phyloP scores from a whole-genome alignment of 2,888 invertebrate genomes.

The Argyresthia albistria region DNA sequence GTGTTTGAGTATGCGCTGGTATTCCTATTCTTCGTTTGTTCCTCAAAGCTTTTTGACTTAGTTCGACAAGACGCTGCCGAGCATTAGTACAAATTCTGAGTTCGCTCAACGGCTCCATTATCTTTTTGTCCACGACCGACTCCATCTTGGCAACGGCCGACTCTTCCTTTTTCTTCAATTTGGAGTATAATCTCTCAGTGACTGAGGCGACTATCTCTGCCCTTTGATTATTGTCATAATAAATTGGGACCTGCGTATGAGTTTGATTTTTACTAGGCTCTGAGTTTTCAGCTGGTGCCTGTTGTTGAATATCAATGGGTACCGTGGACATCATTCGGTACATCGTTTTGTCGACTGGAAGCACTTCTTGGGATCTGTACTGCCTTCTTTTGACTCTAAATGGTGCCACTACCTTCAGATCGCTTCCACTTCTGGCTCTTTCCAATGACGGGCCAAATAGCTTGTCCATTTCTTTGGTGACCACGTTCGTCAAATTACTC shows the following conservation, averaged over 20 bases:
- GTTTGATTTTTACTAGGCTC: slow-evolving; percentile 12
- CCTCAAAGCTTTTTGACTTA: slow-evolving; percentile 72
- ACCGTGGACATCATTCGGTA: background rate
- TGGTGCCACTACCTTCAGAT: slow-evolving; percentile 49
- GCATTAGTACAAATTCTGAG: slow-evolving; percentile 73
- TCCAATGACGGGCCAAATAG: slow-evolving; percentile 50
- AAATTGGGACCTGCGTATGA: slow-evolving; percentile 31
- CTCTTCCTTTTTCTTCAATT: slow-evolving; percentile 67
- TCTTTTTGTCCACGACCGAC: slow-evolving; percentile 47
- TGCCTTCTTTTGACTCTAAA: slow-evolving; percentile 50
- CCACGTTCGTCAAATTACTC: slow-evolving; percentile 35
- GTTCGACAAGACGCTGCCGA: slow-evolving; percentile 67
- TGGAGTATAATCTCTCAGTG: slow-evolving; percentile 77
- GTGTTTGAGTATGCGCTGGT: slow-evolving; percentile 74
- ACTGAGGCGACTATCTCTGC: slow-evolving; percentile 81
- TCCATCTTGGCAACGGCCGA: slow-evolving; percentile 48
- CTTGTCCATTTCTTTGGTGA: slow-evolving; percentile 54
- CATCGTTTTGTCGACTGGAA: slow-evolving; percentile 30
- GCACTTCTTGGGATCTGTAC: slow-evolving; percentile 60
- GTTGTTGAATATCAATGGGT: background rate
- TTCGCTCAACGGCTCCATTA: slow-evolving; percentile 61
- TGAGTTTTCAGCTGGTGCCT: background rate
- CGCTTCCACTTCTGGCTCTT: slow-evolving; percentile 55
- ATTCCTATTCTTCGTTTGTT: slow-evolving; percentile 63
- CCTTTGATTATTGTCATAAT: slow-evolving; percentile 61